A percentile compares a stretch with the other conserved stretches of the same genome.
These are phyloP conservation scores for Lacanobia wlatinum DNA, from an alignment of 2,888 invertebrate genomes.

Conservation along the genomic window DNA sequence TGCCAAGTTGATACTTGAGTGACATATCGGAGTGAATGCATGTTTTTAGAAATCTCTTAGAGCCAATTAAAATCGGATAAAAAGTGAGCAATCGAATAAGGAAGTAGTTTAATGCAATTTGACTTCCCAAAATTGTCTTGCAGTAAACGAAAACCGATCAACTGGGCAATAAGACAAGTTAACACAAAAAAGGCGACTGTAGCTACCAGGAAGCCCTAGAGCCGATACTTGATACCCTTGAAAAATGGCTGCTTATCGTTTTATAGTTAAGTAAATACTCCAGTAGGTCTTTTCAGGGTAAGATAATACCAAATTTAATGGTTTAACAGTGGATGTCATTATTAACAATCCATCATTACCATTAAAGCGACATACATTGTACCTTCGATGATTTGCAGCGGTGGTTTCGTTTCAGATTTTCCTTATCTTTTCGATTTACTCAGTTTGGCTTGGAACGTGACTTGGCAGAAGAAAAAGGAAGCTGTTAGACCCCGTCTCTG, in stretches of 20 bases:
- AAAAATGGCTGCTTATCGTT: conserved; percentile 22
- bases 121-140: conserved; percentile 23
- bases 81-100: conserved; percentile 6
- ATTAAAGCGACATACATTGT: conserved; percentile 1
- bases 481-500: conserved; percentile 36
- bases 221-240: conserved; percentile 57
- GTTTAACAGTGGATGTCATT: neutral
- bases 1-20: conserved; percentile 4
- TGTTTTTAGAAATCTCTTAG: neutral
- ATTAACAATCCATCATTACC: neutral
- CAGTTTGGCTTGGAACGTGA: conserved; percentile 50
- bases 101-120: conserved; percentile 26
- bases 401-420: conserved; percentile 36
- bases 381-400: conserved; percentile 3
- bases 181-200: conserved; percentile 14
- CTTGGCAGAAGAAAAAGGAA: conserved; percentile 59
- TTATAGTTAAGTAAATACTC: neutral
- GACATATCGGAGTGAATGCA: conserved; percentile 5
- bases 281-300: neutral
- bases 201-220: conserved; percentile 58
- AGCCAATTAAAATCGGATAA: neutral
- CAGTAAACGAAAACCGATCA: conserved; percentile 32
- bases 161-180: conserved; percentile 39
- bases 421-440: conserved; percentile 48
- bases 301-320: neutral